These are phyloP conservation scores for Hyperopisus bebe DNA, from an alignment of 2,113 vertebrate genomes.

Conservation along the genomic window DNA sequence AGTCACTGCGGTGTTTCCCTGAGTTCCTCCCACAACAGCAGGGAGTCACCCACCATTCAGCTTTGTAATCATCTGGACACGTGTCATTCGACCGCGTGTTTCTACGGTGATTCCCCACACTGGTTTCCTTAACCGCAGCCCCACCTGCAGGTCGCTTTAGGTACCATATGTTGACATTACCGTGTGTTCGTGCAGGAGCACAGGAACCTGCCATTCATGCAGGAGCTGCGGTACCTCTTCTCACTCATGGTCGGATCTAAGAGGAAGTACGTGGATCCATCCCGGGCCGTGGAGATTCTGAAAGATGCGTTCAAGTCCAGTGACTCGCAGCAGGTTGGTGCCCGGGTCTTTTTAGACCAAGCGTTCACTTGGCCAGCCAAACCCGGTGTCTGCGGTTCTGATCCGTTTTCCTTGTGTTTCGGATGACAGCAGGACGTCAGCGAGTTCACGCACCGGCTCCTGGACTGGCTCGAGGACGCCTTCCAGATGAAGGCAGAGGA, in stretches of 20 bases:
- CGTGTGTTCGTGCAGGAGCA: constrained; percentile 69
- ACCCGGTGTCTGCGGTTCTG: not conserved
- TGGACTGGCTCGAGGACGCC: constrained; percentile 80
- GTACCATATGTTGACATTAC: not conserved
- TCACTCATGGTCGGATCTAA: constrained; percentile 94
- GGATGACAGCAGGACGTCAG: constrained; percentile 72
- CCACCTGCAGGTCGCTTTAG: not conserved
- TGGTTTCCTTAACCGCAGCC: not conserved
- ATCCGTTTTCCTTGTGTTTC: constrained; percentile 18
- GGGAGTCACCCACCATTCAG: not conserved
- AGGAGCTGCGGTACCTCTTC: constrained; percentile 87
- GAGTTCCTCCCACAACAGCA: not conserved
- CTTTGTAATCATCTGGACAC: not conserved
- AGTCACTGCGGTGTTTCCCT: not conserved
- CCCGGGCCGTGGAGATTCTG: constrained; percentile 92
- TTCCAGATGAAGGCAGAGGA: constrained; percentile 80
- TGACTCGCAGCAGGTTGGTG: constrained; percentile 89
- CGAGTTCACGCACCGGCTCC: constrained; percentile 75
- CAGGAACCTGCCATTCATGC: constrained; percentile 96
- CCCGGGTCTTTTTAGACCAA: not conserved
- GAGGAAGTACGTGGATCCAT: constrained; percentile 95
- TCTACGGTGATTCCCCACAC: not conserved
- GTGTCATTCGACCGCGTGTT: not conserved
- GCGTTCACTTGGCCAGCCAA: not conserved
- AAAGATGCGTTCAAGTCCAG: constrained; percentile 98